Evolutionary conservation across 1,140 invertebrate genomes (phyloP), one percentile per base, ranked within the genome.

Genomic region (Monochamus saltuarius): DNA sequence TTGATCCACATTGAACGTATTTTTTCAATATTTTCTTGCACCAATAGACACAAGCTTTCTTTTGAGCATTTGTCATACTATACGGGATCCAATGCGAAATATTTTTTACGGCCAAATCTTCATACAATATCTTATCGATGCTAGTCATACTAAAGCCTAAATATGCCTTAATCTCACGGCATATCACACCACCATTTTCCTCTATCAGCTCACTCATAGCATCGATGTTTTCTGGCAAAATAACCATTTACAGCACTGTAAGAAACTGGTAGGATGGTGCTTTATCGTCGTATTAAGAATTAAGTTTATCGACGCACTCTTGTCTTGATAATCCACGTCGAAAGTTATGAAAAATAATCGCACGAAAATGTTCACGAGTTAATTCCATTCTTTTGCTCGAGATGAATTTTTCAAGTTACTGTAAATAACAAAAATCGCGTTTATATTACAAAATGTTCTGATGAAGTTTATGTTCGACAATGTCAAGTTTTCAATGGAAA

Each of bases 241-340:
- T 29, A 3, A 6, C 6, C 22, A 29, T 2, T 29, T 2, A 29
- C n/a, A n/a, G n/a, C n/a, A n/a, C n/a, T n/a, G 22, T 29, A 29
- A 29, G 22, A 2, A 2, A 29, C 22, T 2, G 22, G 2, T 2
- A 29, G 2, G 6, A 29, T 29, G 2, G 22, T 3, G 6, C 6
- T 29, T 6, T 6, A 29, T 6, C 22, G 22, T 6, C 22, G 6
- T 3, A 29, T 3, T 3, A 3, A 2, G 22, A 29, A 29, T 29
- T 29, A 29, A 29, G 2, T 29, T 29, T 6, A 29, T 3, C 22
- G 22, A 29, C 6, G 22, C 22, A 29, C 2, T 42, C 2, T 42
- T 42, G 40, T 39, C 38, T 39, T 42, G 40, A 42, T 42, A 42
- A 42, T 42, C 40, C 40, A 42, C 7, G 40, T 42, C 40, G 40